phyloP scores from a whole-genome alignment of 2,888 invertebrate species.

The Campoplex capitator region DNA sequence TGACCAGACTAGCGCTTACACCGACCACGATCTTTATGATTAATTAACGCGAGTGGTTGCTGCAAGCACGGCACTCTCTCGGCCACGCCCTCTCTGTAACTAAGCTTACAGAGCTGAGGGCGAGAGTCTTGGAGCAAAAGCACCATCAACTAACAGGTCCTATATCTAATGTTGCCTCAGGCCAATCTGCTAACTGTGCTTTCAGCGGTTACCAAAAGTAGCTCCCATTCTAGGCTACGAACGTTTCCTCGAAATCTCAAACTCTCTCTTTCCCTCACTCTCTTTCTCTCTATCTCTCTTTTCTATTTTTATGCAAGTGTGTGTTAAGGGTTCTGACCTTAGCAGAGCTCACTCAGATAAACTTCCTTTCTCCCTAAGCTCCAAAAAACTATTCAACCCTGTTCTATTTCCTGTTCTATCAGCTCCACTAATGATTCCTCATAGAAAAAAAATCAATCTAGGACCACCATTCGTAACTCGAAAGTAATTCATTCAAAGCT shows the following conservation, averaged over 20 bases:
- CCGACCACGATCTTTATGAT: conserved; percentile 52
- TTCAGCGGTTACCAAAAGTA: conserved; percentile 59
- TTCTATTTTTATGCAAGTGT: background rate
- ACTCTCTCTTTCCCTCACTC: background rate
- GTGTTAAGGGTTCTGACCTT: background rate
- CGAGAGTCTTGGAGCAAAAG: conserved; percentile 9
- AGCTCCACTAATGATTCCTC: background rate
- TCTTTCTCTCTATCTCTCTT: background rate
- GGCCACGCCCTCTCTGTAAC: conserved; percentile 24
- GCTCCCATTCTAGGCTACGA: conserved; percentile 11
- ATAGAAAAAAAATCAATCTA: background rate
- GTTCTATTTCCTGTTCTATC: background rate
- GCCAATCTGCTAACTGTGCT: conserved; percentile 65
- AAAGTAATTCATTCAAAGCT: background rate
- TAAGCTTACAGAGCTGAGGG: conserved; percentile 14
- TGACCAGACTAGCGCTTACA: conserved; percentile 23
- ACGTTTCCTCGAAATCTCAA: too few species aligned
- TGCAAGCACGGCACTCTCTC: conserved; percentile 36
- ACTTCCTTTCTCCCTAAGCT: background rate
- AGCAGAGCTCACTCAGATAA: too few species aligned
- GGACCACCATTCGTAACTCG: background rate
- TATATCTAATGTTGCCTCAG: conserved; percentile 28
- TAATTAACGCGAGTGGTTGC: conserved; percentile 64
- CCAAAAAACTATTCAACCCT: background rate
- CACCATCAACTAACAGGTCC: conserved; percentile 20